phyloP scores from a whole-genome alignment of 2,888 invertebrate genomes.

The Oegoconia quadripuncta region DNA sequence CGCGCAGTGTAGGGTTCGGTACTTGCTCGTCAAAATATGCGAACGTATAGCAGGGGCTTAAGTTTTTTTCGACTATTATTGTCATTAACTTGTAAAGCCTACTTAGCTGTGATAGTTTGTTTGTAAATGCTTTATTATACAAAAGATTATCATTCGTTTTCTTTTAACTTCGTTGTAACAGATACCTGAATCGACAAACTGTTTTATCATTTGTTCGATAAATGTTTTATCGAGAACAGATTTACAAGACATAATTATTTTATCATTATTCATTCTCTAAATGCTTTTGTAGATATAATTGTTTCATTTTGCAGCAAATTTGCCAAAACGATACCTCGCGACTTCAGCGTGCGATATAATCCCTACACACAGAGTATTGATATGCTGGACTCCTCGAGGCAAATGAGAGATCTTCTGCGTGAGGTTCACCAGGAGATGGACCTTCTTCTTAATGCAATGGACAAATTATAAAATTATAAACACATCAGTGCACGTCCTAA shows the following conservation, averaged over 20 bases:
- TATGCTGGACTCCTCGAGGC: conserved; percentile 94
- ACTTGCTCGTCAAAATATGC: too few species aligned
- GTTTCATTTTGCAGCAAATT: conserved; percentile 85
- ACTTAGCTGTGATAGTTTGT: too few species aligned
- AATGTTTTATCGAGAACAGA: neutral
- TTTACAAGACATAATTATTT: neutral
- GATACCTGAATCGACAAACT: too few species aligned
- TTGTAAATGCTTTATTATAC: too few species aligned
- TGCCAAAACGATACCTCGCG: conserved; percentile 93
- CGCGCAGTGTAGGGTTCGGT: too few species aligned
- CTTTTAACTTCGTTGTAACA: too few species aligned
- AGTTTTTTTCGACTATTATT: too few species aligned
- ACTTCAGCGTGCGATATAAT: conserved; percentile 96
- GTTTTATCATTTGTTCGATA: too few species aligned
- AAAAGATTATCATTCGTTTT: too few species aligned
- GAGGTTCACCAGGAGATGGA: conserved; percentile 90
- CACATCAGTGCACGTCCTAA: too few species aligned
- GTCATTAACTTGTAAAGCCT: too few species aligned
- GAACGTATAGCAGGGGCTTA: too few species aligned
- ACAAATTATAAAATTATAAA: conserved; percentile 75
- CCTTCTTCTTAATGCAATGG: conserved; percentile 86
- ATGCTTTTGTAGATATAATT: conserved; percentile 1
- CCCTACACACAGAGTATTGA: conserved; percentile 97
- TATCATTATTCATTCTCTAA: neutral
- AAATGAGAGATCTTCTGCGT: conserved; percentile 89